Conservation (phyloP, 2,113 vertebrate species). For the Hyla sarda region DNA sequence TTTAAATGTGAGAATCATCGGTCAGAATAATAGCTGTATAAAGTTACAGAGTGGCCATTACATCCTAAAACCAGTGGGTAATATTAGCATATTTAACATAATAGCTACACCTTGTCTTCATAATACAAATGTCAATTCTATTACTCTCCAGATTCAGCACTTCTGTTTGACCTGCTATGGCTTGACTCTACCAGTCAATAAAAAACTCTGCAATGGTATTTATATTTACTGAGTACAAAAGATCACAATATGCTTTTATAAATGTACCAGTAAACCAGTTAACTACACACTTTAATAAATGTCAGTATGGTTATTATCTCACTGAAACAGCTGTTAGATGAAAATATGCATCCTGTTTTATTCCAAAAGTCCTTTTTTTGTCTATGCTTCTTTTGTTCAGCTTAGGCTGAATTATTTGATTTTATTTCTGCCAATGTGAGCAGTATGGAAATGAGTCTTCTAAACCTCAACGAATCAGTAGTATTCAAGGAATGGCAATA, state of each 20-base stretch:
- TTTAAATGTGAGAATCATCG: neutral
- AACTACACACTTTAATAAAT: conserved; percentile 37
- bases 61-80: neutral
- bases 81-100: neutral
- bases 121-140: neutral
- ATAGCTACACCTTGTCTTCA: neutral
- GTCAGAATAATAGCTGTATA: neutral
- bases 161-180: neutral
- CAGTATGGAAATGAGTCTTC: conserved; percentile 39
- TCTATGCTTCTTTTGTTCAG: conserved; percentile 10
- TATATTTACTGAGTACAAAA: conserved; percentile 1
- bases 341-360: conserved; percentile 11
- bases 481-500: conserved; percentile 19
- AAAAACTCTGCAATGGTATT: neutral
- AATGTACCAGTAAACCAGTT: conserved; percentile 32
- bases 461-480: conserved; percentile 36
- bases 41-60: neutral
- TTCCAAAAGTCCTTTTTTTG: conserved; percentile 10
- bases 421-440: conserved; percentile 45
- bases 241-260: neutral
- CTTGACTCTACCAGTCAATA: neutral
- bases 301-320: conserved; percentile 43
- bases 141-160: neutral
- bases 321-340: conserved; percentile 21
- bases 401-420: conserved; percentile 26